Percentiles rank a stretch among this genome's conserved stretches.
These are phyloP conservation scores for Macropus fuliginosus DNA, from an alignment of 2,797 vertebrate genomes.

Conservation along the genomic window DNA sequence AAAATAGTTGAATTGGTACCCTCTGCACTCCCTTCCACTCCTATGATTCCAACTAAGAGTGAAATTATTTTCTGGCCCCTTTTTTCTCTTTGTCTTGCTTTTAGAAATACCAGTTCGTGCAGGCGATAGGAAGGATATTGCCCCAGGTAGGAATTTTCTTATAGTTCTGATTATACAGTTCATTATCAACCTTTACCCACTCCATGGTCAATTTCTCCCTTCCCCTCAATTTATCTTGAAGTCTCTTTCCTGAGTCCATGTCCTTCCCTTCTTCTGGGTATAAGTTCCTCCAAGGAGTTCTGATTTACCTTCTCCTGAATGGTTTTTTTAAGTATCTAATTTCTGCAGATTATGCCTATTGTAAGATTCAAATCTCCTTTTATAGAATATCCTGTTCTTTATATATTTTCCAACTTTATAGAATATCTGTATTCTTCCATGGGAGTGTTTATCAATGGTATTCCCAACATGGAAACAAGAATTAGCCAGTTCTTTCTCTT, in stretches of 20 bases:
- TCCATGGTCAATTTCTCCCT: not conserved
- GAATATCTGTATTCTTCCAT: not conserved
- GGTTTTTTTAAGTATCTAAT: not conserved
- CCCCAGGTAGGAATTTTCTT: not conserved
- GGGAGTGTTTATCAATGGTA: not conserved
- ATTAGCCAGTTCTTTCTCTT: not conserved
- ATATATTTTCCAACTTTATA: not conserved
- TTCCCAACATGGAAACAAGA: not conserved
- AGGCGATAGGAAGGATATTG: not conserved
- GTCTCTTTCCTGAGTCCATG: not conserved
- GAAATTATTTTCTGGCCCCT: not conserved
- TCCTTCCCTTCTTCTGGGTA: not conserved
- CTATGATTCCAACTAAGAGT: not conserved
- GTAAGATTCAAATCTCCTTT: not conserved
- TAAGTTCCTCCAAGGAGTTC: not conserved
- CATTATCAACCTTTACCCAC: not conserved
- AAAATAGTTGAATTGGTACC: not conserved
- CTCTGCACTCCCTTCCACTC: not conserved
- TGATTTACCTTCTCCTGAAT: not conserved
- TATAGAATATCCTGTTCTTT: not conserved
- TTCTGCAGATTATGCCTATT: not conserved
- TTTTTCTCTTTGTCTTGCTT: not conserved
- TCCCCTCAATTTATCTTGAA: not conserved
- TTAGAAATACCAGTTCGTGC: not conserved
- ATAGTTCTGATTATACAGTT: not conserved